Conservation (phyloP, 1,140 invertebrate species). For the Euwallacea similis region DNA sequence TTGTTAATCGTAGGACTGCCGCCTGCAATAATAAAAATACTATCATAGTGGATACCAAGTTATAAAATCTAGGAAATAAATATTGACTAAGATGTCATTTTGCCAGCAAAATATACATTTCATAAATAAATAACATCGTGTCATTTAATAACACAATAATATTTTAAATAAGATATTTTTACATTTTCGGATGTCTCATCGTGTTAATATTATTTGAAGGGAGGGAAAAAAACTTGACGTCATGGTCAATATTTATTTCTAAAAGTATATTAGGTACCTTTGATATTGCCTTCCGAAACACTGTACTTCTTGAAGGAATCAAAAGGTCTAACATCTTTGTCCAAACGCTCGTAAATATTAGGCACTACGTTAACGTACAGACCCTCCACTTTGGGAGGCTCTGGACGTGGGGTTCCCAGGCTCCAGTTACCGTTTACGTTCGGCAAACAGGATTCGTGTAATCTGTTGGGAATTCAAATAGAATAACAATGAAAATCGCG, state of each 20-base stretch:
- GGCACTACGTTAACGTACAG: constrained; percentile 53
- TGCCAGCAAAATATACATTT: no score
- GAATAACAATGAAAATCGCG: neutral
- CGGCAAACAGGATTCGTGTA: constrained; percentile 42
- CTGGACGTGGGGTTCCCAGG: constrained; percentile 31
- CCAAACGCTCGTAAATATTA: constrained; percentile 50
- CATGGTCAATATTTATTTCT: no score
- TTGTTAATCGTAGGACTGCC: neutral
- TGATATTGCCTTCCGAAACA: constrained; percentile 46
- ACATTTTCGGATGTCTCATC: no score
- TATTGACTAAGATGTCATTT: no score
- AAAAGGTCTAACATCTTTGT: constrained; percentile 44
- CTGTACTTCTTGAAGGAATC: constrained; percentile 51
- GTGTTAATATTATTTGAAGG: no score
- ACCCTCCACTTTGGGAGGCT: constrained; percentile 37
- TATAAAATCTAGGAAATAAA: no score
- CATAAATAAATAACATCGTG: no score
- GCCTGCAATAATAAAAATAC: neutral
- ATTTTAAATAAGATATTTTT: no score
- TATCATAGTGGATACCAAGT: no score
- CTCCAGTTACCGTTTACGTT: constrained; percentile 51
- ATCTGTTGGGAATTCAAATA: constrained; percentile 6
- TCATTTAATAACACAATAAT: no score
- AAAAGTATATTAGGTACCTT: no score
- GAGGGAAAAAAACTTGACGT: no score